A percentile compares a stretch with the other conserved stretches of the same genome.
Conservation (phyloP, 2,888 invertebrate species). For the Nematopogon swammerdamellus region DNA sequence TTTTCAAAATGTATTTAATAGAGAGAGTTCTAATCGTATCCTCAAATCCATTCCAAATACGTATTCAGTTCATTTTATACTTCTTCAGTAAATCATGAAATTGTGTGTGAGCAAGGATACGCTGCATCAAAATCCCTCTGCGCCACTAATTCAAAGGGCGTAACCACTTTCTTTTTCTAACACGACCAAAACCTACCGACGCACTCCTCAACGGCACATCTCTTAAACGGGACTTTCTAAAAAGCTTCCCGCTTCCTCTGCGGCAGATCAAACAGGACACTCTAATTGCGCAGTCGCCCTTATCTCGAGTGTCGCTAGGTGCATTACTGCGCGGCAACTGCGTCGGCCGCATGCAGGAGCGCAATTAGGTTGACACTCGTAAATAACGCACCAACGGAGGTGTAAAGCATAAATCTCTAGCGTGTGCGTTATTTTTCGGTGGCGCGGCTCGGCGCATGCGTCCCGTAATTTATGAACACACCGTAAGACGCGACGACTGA, state of each 20-base stretch:
- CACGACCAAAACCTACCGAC: neutral
- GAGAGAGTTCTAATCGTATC: no score
- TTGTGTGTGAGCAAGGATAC: no score
- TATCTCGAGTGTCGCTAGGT: neutral
- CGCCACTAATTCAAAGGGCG: neutral
- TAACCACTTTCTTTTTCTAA: neutral
- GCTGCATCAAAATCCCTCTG: neutral
- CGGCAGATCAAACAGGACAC: neutral
- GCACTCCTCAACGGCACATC: neutral
- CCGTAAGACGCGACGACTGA: neutral
- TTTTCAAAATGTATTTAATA: no score
- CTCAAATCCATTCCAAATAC: no score
- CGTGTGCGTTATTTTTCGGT: constrained; percentile 11
- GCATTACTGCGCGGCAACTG: constrained; percentile 5
- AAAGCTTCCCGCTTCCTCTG: neutral
- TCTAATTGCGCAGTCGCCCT: neutral
- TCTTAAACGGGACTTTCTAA: neutral
- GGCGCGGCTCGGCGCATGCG: neutral
- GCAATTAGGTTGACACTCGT: constrained; percentile 12
- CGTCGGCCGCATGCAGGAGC: constrained; percentile 7
- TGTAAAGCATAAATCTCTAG: constrained; percentile 24
- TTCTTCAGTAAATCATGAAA: no score
- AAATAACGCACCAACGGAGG: constrained; percentile 20
- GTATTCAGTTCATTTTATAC: no score
- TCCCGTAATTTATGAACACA: neutral